Evolutionary conservation across 1,140 invertebrate genomes (phyloP).

Genomic region (Campoletis sonorensis): DNA sequence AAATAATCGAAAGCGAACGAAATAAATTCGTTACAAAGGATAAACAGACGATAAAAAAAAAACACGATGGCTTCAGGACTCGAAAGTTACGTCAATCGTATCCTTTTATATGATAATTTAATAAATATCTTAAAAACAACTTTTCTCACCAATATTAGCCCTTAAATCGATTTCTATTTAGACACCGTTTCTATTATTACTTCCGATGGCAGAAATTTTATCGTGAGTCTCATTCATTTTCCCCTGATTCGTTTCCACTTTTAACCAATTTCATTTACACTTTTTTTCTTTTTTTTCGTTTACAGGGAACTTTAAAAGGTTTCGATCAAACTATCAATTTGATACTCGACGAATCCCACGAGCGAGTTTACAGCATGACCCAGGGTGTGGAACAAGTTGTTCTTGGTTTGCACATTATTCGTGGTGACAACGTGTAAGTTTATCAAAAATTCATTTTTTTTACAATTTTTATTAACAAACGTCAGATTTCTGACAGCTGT

Average conservation of each 20-base stretch:
- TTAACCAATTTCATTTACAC: conserved; percentile 13
- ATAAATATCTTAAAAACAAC: conserved; percentile 27
- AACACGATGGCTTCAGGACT: conserved; percentile 86
- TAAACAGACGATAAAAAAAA: not conserved
- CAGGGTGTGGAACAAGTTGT: conserved; percentile 97
- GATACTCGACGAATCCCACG: conserved; percentile 98
- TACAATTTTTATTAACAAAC: conserved; percentile 60
- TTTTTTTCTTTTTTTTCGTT: conserved; percentile 9
- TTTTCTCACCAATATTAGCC: conserved; percentile 52
- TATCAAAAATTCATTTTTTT: conserved; percentile 37
- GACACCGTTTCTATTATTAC: conserved; percentile 96
- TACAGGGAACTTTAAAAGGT: conserved; percentile 89
- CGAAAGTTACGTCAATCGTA: conserved; percentile 91
- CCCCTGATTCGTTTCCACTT: conserved; percentile 44
- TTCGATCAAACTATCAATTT: conserved; percentile 99
- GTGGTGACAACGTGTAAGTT: conserved; percentile 96
- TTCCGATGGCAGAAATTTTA: conserved; percentile 95
- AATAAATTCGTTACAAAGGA: not conserved
- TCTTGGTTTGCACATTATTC: conserved; percentile 96
- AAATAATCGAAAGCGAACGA: too few relatives aligned
- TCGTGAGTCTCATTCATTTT: conserved; percentile 81
- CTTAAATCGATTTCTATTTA: conserved; percentile 74
- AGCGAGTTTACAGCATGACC: conserved; percentile 94
- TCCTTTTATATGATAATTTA: conserved; percentile 74
- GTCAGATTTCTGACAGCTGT: not conserved